Evolutionary conservation across 1,140 invertebrate species (phyloP).

Genomic region (Conus betulinus): DNA sequence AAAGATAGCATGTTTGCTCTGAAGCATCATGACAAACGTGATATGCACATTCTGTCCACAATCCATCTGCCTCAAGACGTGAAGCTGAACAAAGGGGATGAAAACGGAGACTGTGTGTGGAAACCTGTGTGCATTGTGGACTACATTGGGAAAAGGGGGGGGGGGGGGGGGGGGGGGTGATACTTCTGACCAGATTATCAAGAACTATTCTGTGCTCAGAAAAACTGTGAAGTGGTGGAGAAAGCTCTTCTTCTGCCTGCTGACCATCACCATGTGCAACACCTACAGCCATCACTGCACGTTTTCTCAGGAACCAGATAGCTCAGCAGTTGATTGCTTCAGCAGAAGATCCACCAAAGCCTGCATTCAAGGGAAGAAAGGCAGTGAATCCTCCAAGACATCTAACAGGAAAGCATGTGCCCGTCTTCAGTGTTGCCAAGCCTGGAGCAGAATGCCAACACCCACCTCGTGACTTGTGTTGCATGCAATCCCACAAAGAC

Average conservation of each 20-base stretch:
- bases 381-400: too few relatives aligned
- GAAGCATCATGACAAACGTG: constrained; percentile 36
- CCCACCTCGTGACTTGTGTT: too few relatives aligned
- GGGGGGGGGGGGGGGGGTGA: constrained; percentile 32
- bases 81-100: constrained; percentile 19
- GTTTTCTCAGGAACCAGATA: too few relatives aligned
- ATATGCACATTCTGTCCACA: constrained; percentile 42
- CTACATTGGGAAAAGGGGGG: constrained; percentile 42
- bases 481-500: too few relatives aligned
- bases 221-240: constrained; percentile 37
- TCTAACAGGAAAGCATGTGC: too few relatives aligned
- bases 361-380: too few relatives aligned
- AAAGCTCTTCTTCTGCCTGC: constrained; percentile 40
- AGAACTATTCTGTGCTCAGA: constrained; percentile 28
- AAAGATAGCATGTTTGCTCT: constrained; percentile 28
- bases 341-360: too few relatives aligned
- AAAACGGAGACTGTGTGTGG: neutral
- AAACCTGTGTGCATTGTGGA: constrained; percentile 36
- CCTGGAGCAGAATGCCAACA: too few relatives aligned
- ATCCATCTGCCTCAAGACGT: constrained; percentile 32
- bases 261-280: neutral
- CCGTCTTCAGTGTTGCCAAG: too few relatives aligned
- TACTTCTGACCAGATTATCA: constrained; percentile 32
- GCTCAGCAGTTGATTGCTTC: too few relatives aligned
- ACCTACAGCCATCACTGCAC: too few relatives aligned